These are phyloP conservation scores for Pterois miles DNA, from an alignment of 2,797 vertebrate species.

Conservation along the genomic window DNA sequence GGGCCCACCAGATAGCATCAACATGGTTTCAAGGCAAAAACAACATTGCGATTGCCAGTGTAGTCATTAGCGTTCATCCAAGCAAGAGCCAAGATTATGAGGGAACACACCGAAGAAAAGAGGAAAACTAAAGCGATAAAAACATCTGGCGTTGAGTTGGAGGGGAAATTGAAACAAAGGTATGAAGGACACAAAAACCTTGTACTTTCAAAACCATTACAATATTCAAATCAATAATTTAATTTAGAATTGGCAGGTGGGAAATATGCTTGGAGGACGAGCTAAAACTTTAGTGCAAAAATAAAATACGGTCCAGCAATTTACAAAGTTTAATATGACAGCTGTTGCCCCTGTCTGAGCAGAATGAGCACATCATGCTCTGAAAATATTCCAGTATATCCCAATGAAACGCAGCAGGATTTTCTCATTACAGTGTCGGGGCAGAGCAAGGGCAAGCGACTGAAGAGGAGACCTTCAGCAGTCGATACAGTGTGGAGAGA, in stretches of 20 bases:
- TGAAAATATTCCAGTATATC: constrained; percentile 34
- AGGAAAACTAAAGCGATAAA: not conserved
- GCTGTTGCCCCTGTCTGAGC: constrained; percentile 19
- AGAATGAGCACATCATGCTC: constrained; percentile 23
- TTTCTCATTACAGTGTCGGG: constrained; percentile 53
- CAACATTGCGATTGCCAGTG: constrained; percentile 37
- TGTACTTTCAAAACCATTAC: not conserved
- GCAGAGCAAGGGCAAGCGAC: constrained; percentile 54
- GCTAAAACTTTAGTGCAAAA: not conserved
- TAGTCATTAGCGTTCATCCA: constrained; percentile 28
- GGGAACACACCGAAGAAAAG: constrained; percentile 2
- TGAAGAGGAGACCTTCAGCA: constrained; percentile 46
- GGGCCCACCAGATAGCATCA: constrained; percentile 49
- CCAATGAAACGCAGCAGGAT: constrained; percentile 52
- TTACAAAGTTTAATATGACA: constrained; percentile 41
- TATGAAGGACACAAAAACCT: not conserved
- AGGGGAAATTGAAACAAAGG: constrained; percentile 5
- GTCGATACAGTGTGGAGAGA: constrained; percentile 35
- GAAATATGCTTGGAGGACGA: constrained; percentile 15
- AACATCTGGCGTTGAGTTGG: not conserved
- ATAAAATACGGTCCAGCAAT: constrained; percentile 19
- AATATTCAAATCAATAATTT: constrained; percentile 11
- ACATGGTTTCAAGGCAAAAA: constrained; percentile 50
- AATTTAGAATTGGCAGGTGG: not conserved
- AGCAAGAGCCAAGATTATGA: constrained; percentile 8